Evolutionary conservation across 2,888 invertebrate genomes (phyloP).

Genomic region (Lycocerus yunnanus): DNA sequence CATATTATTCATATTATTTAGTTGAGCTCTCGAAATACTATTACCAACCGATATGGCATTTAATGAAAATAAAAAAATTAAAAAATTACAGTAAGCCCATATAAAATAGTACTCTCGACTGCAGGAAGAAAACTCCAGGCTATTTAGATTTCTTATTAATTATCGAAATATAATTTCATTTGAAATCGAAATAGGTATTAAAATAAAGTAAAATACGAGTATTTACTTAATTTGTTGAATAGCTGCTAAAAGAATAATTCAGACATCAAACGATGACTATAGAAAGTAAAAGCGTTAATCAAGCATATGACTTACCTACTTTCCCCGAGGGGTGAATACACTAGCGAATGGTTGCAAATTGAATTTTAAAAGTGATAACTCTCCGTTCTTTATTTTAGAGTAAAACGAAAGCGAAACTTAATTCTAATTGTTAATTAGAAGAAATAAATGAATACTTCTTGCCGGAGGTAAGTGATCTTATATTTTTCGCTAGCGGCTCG

Average conservation of each 20-base stretch:
- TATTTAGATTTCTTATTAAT: no score
- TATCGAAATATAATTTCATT: no score
- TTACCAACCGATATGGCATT: background rate
- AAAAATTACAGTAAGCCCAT: no score
- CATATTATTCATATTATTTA: background rate
- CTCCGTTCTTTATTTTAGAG: background rate
- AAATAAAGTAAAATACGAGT: no score
- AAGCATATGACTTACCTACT: constrained; percentile 42
- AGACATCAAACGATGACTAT: constrained; percentile 9
- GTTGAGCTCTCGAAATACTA: background rate
- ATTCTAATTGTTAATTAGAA: background rate
- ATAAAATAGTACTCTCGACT: no score
- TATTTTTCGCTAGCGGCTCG: no score
- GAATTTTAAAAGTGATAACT: background rate
- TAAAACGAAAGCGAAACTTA: background rate
- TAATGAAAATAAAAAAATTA: background rate
- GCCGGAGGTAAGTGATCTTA: no score
- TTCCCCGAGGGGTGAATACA: constrained; percentile 39
- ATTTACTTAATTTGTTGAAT: background rate
- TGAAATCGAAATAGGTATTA: no score
- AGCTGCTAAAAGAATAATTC: constrained; percentile 13
- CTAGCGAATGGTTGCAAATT: constrained; percentile 9
- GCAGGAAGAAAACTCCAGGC: no score
- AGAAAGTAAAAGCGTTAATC: constrained; percentile 39
- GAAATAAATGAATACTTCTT: no score